Evolutionary conservation across 2,888 invertebrate species (phyloP).

Genomic region (Lampropteryx suffumata): DNA sequence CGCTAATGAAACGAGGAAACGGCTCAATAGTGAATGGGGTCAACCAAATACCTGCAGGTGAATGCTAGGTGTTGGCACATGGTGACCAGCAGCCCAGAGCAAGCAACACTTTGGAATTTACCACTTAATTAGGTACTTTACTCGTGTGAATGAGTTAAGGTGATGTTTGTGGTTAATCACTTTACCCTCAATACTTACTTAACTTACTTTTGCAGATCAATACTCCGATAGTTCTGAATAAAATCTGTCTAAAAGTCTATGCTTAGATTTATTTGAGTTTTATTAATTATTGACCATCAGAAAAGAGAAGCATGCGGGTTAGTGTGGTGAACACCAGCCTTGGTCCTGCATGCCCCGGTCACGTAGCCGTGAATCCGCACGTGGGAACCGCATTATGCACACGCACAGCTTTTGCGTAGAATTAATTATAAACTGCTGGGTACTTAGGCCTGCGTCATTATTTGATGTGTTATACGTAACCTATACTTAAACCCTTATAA

Average conservation of each 20-base stretch:
- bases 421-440: slow-evolving; percentile 4
- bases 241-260: too few relatives aligned
- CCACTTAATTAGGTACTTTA: not conserved
- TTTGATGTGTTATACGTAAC: not conserved
- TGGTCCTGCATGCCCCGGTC: not conserved
- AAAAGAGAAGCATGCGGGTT: too few relatives aligned
- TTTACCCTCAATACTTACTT: too few relatives aligned
- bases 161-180: too few relatives aligned
- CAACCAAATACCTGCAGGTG: slow-evolving; percentile 6
- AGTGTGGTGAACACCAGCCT: too few relatives aligned
- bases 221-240: too few relatives aligned
- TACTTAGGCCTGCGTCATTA: slow-evolving; percentile 3
- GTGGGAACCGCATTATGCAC: slow-evolving; percentile 32
- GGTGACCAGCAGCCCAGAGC: not conserved
- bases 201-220: too few relatives aligned
- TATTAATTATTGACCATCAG: too few relatives aligned
- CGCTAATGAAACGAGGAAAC: slow-evolving; percentile 16
- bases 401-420: slow-evolving; percentile 10
- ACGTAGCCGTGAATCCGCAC: slow-evolving; percentile 15
- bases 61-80: not conserved
- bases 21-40: not conserved
- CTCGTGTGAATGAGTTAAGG: too few relatives aligned
- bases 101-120: slow-evolving; percentile 4
- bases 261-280: too few relatives aligned
- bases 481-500: too few relatives aligned